Evolutionary conservation across 2,113 vertebrate genomes (phyloP).

Genomic region (Siniperca chuatsi): DNA sequence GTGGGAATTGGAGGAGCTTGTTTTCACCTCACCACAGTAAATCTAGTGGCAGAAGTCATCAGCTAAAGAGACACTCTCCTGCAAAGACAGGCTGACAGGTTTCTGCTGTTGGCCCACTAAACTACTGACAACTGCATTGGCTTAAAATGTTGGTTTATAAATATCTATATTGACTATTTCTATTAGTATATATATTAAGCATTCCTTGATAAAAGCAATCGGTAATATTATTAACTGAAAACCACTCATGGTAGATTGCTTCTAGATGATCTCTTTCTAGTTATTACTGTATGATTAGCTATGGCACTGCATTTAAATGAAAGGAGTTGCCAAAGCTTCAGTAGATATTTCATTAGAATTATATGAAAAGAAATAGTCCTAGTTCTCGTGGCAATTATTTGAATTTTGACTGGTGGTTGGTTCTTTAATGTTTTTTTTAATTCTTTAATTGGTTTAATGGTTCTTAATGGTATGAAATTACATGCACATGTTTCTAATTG

Average conservation of each 20-base stretch:
- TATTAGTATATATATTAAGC: background rate
- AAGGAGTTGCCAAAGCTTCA: background rate
- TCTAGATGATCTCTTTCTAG: background rate
- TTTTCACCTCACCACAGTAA: constrained; percentile 75
- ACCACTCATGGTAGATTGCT: background rate
- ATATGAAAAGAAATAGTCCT: background rate
- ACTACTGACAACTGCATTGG: constrained; percentile 13
- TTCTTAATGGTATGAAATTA: background rate
- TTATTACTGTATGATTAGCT: background rate
- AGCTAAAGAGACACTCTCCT: constrained; percentile 47
- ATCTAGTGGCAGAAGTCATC: constrained; percentile 69
- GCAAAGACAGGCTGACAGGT: constrained; percentile 47
- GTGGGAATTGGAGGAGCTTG: constrained; percentile 62
- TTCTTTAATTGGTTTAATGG: background rate
- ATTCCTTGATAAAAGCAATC: background rate
- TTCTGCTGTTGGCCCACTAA: constrained; percentile 43
- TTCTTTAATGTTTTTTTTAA: too few relatives aligned
- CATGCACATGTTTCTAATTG: background rate
- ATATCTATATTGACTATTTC: background rate
- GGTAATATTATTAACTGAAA: background rate
- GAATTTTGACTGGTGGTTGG: background rate
- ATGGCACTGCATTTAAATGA: background rate
- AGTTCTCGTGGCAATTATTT: background rate
- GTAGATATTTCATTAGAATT: background rate
- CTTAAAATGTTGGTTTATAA: background rate